Evolutionary conservation across 2,113 vertebrate genomes (phyloP).

Genomic region (Sorex araneus): DNA sequence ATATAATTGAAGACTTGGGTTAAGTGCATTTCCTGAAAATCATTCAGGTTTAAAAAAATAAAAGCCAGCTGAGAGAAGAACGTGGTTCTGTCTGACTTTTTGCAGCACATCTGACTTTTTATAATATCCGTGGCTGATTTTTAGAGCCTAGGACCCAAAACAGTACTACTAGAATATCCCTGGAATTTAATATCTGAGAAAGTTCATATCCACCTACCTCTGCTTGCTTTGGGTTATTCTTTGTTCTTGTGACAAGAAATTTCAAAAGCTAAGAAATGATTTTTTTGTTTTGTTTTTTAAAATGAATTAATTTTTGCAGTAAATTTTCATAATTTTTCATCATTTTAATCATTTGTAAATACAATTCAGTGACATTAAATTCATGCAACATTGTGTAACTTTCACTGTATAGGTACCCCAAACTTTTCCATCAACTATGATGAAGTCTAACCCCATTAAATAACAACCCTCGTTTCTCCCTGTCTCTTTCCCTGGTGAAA

Average conservation of each 20-base stretch:
- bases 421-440: conserved; percentile 47
- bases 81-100: background rate
- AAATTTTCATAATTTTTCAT: conserved; percentile 50
- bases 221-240: background rate
- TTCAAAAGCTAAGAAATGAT: conserved; percentile 22
- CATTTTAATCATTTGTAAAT: conserved; percentile 53
- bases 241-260: conserved; percentile 65
- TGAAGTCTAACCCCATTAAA: conserved; percentile 27
- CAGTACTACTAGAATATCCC: background rate
- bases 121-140: background rate
- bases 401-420: background rate
- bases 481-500: background rate
- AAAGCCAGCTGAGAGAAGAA: conserved; percentile 45
- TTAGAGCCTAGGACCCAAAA: conserved; percentile 11
- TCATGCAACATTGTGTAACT: background rate
- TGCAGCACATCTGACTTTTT: background rate
- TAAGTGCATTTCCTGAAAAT: conserved; percentile 68
- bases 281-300: background rate
- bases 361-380: conserved; percentile 1
- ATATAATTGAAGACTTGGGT: conserved; percentile 60
- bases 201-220: background rate
- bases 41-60: conserved; percentile 26
- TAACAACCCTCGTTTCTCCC: background rate
- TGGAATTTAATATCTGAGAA: conserved; percentile 33
- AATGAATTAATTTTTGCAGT: background rate